These are phyloP conservation scores for Amblyornis subalaris DNA, from an alignment of 2,113 vertebrate genomes.

Conservation along the genomic window DNA sequence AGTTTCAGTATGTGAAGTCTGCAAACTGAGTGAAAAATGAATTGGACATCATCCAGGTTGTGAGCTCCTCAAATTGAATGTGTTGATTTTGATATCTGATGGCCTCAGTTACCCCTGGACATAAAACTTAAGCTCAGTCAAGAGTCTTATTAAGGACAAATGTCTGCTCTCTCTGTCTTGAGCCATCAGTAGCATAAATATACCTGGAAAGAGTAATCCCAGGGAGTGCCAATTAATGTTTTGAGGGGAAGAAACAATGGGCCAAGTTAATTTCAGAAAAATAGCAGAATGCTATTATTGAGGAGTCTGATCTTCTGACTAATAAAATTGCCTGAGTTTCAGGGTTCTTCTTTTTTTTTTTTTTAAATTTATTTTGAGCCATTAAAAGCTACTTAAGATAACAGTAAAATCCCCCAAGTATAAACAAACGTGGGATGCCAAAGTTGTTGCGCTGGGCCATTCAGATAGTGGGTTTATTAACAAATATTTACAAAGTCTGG, in stretches of 20 bases:
- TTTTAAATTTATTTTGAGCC: not conserved
- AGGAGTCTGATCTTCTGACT: not conserved
- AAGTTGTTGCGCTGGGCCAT: not conserved
- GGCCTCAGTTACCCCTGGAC: not conserved
- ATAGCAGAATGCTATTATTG: not conserved
- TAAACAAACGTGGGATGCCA: not conserved
- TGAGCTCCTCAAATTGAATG: not conserved
- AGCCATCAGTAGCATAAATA: not conserved
- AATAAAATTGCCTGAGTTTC: not conserved
- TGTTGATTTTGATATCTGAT: not conserved
- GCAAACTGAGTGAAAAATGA: not conserved
- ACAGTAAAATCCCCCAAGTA: not conserved
- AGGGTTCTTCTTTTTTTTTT: rapidly evolving
- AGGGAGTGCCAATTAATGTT: not conserved
- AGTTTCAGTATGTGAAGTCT: not conserved
- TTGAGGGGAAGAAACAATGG: not conserved
- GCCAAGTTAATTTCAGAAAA: not conserved
- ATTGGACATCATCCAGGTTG: not conserved
- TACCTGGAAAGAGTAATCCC: not conserved
- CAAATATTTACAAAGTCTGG: not conserved
- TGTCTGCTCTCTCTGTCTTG: not conserved
- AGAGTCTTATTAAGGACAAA: not conserved
- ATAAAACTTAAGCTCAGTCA: not conserved
- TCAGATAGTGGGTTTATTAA: not conserved
- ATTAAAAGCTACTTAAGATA: not conserved